Evolutionary conservation across 2,797 vertebrate species (phyloP), one percentile per base, ranked within the genome.

Genomic region (Peromyscus attwateri): DNA sequence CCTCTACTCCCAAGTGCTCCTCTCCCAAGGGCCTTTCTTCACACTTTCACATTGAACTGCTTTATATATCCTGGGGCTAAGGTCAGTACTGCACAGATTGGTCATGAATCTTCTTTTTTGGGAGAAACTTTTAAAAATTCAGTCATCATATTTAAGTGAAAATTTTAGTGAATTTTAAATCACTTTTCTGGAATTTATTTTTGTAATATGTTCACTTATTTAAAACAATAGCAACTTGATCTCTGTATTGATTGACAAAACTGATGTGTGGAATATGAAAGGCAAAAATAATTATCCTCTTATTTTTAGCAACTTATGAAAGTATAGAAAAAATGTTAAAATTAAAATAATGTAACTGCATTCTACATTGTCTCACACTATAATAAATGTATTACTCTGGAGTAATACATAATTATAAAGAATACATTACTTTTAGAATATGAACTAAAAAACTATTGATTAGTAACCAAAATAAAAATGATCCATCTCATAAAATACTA

Each of bases 231-330:
- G 13, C 55, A 82, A 77, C 3, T 87, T 80, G 66, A 82, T 55
- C 92, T 75, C 34, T 92, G 34, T 87, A 68, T 89, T 94, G 6
- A 46, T 8, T 49, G 88, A 85, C 64, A 96, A 95, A 95, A 87
- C 16, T 68, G 57, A 66, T 95, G 87, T 16, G 6, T 31, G 76
- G 94, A 91, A 89, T 84, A 60, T 71, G 14, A 94, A 64, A 87
- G 37, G 14, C 27, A 94, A 96, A 97, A 97, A 68, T 84, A n/a
- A 46, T 66, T 49, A 95, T 82, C 89, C 46, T 57, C 79, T 31
- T 96, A 89, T 84, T 95, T 16, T 95, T 95, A 92, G 68, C 13
- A 93, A 49, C 29, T 64, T 95, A 87, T 71, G 71, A 83, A 8
- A 9, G 49, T 92, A 55, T 52, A 82, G 76, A 90, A 91, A 34